Evolutionary conservation across 1,140 invertebrate genomes (phyloP), one percentile per base, ranked within the genome.

Genomic region (Rhyzopertha dominica): DNA sequence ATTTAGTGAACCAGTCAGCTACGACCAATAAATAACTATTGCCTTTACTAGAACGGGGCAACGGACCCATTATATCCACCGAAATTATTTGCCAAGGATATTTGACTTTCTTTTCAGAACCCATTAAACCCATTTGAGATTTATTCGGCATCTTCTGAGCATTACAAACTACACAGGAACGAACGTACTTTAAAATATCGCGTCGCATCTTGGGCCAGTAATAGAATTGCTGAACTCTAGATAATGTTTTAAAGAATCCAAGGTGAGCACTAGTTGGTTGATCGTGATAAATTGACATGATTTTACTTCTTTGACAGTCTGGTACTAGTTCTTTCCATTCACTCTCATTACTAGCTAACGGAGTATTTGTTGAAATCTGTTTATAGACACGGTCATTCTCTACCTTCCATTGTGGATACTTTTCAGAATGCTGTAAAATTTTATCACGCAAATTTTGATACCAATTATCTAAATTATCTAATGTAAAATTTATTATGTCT

Each of bases 1-100:
- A 54, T 48, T 56, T 56, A 10, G 31, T 48, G n/a, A 54, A 31
- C 8, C 32, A 37, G 18, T 57, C 52, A 17, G 42, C 8, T 1
- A 47, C 34, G 2, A 51, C 39, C 1, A 54, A 31, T 13, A 42
- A 43, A 13, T 10, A 43, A 4, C 28, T 28, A 37, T 54, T 50
- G 2, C 48, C 43, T 8, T 17, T 51, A 19, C 24, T 35, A 1
- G 30, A 37, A 12, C 43, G 18, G 0, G 39, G 39, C 25, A 47
- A 54, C 1, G 43, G 43, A 4, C 43, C 52, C 12, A 53, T 19
- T 12, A 53, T 25, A 22, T 52, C 43, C 17, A 42, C 23, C 20
- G 37, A 44, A 1, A 41, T 5, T 22, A 24, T 26, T 26, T 50
- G 45, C 22, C 48, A 56, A 9, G 47, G 47, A 13, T n/a, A 24